Percentiles rank a stretch among this genome's conserved stretches.
These are phyloP conservation scores for Dermochelys coriacea DNA, from an alignment of 2,797 vertebrate species.

Conservation along the genomic window DNA sequence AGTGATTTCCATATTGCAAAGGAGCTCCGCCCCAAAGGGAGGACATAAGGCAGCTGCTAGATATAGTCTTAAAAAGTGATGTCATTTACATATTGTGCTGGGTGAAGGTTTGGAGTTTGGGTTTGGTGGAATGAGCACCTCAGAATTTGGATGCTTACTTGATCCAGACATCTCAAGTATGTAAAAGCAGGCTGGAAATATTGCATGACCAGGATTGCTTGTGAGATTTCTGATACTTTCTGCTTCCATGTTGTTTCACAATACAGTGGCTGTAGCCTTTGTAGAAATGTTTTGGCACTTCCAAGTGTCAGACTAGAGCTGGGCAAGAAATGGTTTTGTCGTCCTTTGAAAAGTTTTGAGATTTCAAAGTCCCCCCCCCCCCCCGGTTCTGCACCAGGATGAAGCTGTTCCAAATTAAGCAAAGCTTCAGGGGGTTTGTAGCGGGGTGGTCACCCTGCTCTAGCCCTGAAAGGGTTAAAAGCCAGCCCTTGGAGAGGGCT, in stretches of 20 bases:
- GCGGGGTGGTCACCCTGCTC: too few species aligned
- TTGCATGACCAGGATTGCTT: background rate
- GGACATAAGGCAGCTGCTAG: background rate
- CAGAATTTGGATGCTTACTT: background rate
- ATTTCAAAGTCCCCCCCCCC: background rate
- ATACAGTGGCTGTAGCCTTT: rapidly evolving
- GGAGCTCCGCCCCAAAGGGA: background rate
- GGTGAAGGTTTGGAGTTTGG: background rate
- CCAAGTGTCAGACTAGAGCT: too few species aligned
- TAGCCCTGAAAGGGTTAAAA: too few species aligned
- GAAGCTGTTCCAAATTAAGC: background rate
- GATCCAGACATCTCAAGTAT: background rate
- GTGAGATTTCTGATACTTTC: background rate
- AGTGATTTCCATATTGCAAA: background rate
- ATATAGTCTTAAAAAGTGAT: background rate
- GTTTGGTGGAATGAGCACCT: background rate
- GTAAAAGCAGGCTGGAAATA: background rate
- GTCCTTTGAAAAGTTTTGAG: background rate
- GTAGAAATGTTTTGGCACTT: background rate
- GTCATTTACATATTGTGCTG: background rate
- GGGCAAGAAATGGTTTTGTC: background rate
- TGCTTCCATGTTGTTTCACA: background rate
- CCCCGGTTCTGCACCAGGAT: background rate
- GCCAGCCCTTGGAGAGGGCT: too few species aligned
- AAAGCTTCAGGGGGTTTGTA: background rate